Base-by-base conservation (phyloP, 1,140 invertebrate genomes). In the Atta texana region DNA sequence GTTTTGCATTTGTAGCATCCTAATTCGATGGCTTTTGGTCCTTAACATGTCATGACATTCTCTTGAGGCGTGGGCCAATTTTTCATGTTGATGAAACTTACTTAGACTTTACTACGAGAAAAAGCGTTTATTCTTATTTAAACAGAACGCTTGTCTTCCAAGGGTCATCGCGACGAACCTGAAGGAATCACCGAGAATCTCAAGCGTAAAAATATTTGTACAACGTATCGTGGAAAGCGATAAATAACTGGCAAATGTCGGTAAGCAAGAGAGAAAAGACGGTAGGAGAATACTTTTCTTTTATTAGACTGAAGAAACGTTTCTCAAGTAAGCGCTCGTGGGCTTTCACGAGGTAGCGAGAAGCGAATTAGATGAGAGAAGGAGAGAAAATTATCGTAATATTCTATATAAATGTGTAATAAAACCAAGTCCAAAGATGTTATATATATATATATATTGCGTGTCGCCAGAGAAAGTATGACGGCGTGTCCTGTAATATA, bases 391-490 rank as follows among this genome's bases (percentile, higher is more conserved):
- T 80, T 88, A 77, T 84, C 76, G 63, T 91, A 87, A 90, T 89
- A 91, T 87, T 92, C 91, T 93, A 92, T 91, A 93, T 95, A 94
- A 93, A 94, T 95, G 95, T 95, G 94, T 95, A 95, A 95, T 95
- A 94, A 95, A 84, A 94, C 93, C 92, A 92, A 95, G 93, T 93
- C 95, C 95, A 95, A 95, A 95, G 95, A 95, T 95, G 95, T 95
- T 95, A 94, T 94, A 94, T 39, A 44, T 44, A 44, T 44, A 44
- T 44, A 44, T 94, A 94, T 93, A 90, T 69, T 91, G 91, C 93
- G 89, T 94, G 91, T 92, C 88, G 91, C 86, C 88, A 85, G 69
- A 87, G 81, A 90, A 90, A 89, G 86, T 91, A 75, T 72, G 88
- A 92, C 90, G 90, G 91, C 92, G 92, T 92, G 91, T 92, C 82